These are phyloP conservation scores for Yoshiicerus persimilis DNA, from an alignment of 1,140 invertebrate species.

Conservation along the genomic window DNA sequence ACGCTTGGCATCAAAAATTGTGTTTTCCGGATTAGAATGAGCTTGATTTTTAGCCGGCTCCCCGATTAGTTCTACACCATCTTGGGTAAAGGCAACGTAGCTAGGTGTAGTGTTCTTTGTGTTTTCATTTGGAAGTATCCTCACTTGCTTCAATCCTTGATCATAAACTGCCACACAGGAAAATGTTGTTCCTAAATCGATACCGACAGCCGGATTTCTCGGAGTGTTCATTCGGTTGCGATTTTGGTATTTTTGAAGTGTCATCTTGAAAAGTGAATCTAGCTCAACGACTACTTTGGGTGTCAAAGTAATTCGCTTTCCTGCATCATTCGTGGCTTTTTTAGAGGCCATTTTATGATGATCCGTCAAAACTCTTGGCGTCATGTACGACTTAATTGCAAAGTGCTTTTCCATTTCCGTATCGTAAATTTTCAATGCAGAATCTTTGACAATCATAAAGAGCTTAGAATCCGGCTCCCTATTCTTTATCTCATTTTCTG, in stretches of 20 bases:
- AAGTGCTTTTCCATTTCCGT: background rate
- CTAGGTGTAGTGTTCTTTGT: constrained; percentile 86
- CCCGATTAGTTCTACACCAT: constrained; percentile 83
- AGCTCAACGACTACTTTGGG: background rate
- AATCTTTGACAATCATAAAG: background rate
- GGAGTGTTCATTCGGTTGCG: background rate
- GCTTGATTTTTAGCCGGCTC: constrained; percentile 79
- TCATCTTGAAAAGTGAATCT: background rate
- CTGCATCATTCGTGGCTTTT: background rate
- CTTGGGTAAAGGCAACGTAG: constrained; percentile 83
- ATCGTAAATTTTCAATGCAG: background rate
- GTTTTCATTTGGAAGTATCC: constrained; percentile 84
- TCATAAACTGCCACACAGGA: constrained; percentile 78
- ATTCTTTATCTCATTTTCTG: background rate
- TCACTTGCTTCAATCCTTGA: constrained; percentile 71
- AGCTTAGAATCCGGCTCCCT: background rate
- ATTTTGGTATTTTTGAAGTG: background rate
- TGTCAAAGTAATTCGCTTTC: background rate
- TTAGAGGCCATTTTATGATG: background rate
- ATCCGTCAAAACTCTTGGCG: background rate
- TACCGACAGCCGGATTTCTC: constrained; percentile 61
- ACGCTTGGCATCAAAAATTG: constrained; percentile 70
- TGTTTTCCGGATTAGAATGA: constrained; percentile 82
- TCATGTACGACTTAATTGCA: background rate
- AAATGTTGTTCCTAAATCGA: constrained; percentile 76